These are phyloP conservation scores for Struthidea cinerea DNA, from an alignment of 2,113 vertebrate species.

Conservation along the genomic window DNA sequence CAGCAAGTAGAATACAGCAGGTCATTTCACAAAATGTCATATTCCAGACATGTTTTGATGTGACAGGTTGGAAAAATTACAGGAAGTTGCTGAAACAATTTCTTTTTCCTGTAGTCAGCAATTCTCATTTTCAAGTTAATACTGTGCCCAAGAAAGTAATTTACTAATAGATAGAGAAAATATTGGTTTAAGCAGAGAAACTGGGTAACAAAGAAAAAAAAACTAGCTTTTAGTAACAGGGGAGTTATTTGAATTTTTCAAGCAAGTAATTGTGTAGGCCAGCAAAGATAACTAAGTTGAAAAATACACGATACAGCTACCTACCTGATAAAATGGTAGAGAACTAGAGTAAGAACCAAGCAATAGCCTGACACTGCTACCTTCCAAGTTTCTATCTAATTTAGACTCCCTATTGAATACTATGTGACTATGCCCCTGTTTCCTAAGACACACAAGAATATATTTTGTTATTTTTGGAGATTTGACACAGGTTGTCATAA, in stretches of 20 bases:
- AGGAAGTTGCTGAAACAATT: background rate
- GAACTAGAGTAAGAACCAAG: background rate
- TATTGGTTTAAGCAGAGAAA: background rate
- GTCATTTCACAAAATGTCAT: background rate
- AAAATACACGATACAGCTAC: background rate
- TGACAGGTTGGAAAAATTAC: background rate
- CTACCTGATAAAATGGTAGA: background rate
- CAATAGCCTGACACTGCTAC: background rate
- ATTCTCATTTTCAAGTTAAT: background rate
- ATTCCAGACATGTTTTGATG: background rate
- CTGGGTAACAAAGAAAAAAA: background rate
- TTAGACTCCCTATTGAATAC: background rate
- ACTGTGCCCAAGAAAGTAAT: background rate
- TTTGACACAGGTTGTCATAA: background rate
- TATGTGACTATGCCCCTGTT: background rate
- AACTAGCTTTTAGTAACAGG: background rate
- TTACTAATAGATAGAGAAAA: background rate
- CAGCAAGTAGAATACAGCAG: background rate
- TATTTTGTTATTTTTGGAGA: background rate
- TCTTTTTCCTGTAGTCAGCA: background rate
- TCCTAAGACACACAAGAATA: background rate
- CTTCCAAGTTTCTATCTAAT: background rate
- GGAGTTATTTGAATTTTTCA: background rate
- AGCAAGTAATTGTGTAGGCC: background rate
- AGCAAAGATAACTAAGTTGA: background rate